Evolutionary conservation across 2,797 vertebrate species (phyloP).

Genomic region (Potorous gilbertii): DNA sequence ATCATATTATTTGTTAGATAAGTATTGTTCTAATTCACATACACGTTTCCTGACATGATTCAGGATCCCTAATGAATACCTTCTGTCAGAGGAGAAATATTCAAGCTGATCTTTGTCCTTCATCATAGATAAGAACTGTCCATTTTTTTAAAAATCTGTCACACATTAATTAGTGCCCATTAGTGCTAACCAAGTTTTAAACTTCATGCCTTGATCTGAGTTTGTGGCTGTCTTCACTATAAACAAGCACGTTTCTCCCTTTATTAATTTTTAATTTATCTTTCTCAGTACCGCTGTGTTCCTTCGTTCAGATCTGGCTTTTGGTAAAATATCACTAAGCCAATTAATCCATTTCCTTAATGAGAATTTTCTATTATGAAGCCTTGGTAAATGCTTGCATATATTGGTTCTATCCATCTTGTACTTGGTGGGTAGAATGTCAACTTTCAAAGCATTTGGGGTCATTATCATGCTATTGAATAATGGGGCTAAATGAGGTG

Average conservation of each 20-base stretch:
- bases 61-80: conserved; percentile 22
- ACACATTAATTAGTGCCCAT: conserved; percentile 38
- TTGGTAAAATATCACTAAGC: conserved; percentile 66
- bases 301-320: conserved; percentile 69
- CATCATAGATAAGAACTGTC: background rate
- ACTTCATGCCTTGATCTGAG: conserved; percentile 48
- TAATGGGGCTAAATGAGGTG: background rate
- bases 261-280: conserved; percentile 73
- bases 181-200: conserved; percentile 38
- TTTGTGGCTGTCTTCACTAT: conserved; percentile 44
- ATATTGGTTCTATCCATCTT: conserved; percentile 71
- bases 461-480: conserved; percentile 45
- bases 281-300: conserved; percentile 53
- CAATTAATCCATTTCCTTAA: conserved; percentile 77
- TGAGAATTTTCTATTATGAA: conserved; percentile 68
- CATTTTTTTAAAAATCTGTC: background rate
- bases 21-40: conserved; percentile 32
- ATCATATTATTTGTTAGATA: conserved; percentile 25
- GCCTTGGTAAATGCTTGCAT: conserved; percentile 49
- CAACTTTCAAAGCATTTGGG: conserved; percentile 51
- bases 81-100: background rate
- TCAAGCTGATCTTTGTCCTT: background rate
- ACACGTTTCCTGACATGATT: conserved; percentile 22
- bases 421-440: conserved; percentile 58
- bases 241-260: conserved; percentile 55